Conservation (phyloP, 2,113 vertebrate species). For the Archocentrus centrarchus region DNA sequence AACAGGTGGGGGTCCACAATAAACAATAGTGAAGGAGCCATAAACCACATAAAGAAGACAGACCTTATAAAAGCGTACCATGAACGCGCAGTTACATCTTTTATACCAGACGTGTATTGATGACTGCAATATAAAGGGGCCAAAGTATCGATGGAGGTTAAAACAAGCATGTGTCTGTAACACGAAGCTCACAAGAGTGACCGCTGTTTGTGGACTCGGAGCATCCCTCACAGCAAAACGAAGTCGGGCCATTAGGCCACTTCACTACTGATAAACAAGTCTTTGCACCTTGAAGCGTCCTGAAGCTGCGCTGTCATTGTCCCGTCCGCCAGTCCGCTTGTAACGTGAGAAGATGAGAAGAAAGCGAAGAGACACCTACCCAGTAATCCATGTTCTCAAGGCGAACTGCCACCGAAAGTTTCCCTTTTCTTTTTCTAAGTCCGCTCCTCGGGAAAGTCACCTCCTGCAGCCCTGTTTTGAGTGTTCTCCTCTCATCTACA, state of each 20-base stretch:
- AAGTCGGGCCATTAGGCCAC: conserved; percentile 16
- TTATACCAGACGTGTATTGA: background rate
- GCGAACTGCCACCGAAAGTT: conserved; percentile 17
- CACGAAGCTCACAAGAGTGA: background rate
- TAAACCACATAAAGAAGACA: background rate
- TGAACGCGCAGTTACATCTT: background rate
- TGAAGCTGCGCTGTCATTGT: conserved; percentile 6
- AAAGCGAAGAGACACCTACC: conserved; percentile 68
- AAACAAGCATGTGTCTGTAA: background rate
- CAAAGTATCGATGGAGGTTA: background rate
- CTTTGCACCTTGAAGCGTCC: background rate
- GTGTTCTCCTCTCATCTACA: conserved; percentile 60
- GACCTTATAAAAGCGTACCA: background rate
- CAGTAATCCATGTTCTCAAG: conserved; percentile 78
- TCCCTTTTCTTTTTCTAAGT: conserved; percentile 5
- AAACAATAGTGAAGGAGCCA: conserved; percentile 26
- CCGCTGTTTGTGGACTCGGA: background rate
- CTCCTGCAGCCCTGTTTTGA: conserved; percentile 37
- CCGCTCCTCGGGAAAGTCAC: conserved; percentile 36
- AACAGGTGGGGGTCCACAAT: conserved; percentile 3
- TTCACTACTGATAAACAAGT: conserved; percentile 58
- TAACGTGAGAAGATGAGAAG: background rate
- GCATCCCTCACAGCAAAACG: conserved; percentile 41
- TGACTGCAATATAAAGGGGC: background rate
- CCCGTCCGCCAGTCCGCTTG: too few relatives aligned